phyloP scores from a whole-genome alignment of 64 coral and sea anemone genomes.

The Acropora yongei region DNA sequence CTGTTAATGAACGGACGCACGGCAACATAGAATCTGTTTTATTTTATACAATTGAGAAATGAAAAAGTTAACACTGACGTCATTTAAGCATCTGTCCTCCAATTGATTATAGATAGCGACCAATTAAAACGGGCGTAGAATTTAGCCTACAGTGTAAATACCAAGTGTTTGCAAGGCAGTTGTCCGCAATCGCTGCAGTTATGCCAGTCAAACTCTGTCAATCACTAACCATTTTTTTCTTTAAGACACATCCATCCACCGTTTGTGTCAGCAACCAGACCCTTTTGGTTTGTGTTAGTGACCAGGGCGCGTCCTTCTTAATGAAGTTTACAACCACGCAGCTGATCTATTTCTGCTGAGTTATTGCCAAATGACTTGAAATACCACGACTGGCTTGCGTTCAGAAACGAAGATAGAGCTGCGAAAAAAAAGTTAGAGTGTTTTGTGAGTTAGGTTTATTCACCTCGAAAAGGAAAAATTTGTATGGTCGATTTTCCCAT shows the following conservation, averaged over 20 bases:
- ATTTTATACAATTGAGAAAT: no score
- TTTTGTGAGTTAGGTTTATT: no score
- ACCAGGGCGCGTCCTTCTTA: constrained; percentile 49
- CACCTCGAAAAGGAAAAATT: no score
- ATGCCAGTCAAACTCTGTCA: neutral
- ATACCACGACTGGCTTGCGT: constrained; percentile 60
- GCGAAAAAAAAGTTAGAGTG: neutral
- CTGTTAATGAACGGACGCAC: no score
- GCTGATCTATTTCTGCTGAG: constrained; percentile 25
- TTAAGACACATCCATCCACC: constrained; percentile 75
- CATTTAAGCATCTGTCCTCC: no score
- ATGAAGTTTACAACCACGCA: constrained; percentile 40
- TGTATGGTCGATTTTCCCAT: no score
- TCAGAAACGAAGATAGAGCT: constrained; percentile 41
- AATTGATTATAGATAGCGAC: no score
- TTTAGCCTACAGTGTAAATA: no score
- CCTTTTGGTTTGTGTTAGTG: constrained; percentile 47
- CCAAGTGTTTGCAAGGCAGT: no score
- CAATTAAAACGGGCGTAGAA: no score
- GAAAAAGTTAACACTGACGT: no score
- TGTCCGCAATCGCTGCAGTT: neutral
- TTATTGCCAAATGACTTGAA: constrained; percentile 56
- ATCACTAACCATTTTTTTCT: constrained; percentile 65
- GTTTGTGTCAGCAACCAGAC: constrained; percentile 53
- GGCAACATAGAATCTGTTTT: no score